A percentile compares a stretch with the other conserved stretches of the same genome.
These are phyloP conservation scores for Aegotheles bennettii DNA, from an alignment of 2,113 vertebrate genomes.

Conservation along the genomic window DNA sequence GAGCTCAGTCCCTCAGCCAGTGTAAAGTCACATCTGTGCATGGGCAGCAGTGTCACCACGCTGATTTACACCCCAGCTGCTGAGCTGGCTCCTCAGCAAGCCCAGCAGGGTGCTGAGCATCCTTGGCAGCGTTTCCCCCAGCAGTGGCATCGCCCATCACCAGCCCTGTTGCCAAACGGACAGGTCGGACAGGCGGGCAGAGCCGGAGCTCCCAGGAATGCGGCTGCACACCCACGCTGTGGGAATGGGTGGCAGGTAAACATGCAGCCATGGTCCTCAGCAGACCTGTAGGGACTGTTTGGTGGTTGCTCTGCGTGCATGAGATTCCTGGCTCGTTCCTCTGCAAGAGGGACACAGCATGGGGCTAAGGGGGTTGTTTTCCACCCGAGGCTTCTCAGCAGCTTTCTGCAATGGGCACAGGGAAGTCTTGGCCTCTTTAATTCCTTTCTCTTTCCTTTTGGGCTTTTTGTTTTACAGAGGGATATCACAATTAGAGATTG, in stretches of 20 bases:
- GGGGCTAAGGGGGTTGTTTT: neutral
- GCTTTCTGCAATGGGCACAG: neutral
- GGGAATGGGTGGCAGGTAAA: conserved; percentile 37
- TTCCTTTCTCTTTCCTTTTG: neutral
- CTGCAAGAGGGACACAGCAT: neutral
- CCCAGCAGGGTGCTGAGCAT: neutral
- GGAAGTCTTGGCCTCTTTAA: neutral
- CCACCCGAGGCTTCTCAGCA: neutral
- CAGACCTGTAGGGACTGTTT: conserved; percentile 28
- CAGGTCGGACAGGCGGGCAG: neutral
- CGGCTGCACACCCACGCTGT: neutral
- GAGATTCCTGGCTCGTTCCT: neutral
- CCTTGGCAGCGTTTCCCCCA: neutral
- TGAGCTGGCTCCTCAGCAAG: neutral
- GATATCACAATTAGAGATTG: neutral
- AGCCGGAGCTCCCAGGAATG: conserved; percentile 2
- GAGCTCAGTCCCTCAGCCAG: accelerated
- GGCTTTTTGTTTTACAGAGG: neutral
- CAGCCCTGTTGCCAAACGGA: neutral
- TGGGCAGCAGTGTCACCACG: accelerated
- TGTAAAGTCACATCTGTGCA: neutral
- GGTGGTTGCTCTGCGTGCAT: neutral
- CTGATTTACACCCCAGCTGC: neutral
- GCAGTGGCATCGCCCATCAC: neutral
- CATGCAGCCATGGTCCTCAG: neutral